phyloP scores from a whole-genome alignment of 2,888 invertebrate species.

The Thymelicus lineola region DNA sequence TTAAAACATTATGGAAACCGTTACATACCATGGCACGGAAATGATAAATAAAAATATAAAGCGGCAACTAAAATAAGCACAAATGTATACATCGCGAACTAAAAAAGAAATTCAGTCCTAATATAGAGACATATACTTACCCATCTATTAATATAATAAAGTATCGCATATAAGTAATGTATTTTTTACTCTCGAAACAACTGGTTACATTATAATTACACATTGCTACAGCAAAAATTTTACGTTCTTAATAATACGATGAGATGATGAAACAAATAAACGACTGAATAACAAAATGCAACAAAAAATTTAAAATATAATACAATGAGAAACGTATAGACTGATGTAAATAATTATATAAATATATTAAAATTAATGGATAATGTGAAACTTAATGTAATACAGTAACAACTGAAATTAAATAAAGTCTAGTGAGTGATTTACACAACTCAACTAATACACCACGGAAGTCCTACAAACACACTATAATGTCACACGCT shows the following conservation, averaged over 20 bases:
- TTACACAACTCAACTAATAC: neutral
- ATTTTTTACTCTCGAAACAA: neutral
- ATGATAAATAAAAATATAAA: constrained; percentile 53
- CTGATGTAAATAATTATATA: constrained; percentile 12
- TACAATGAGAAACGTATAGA: constrained; percentile 29
- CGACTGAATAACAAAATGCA: constrained; percentile 55
- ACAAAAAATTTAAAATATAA: constrained; percentile 48
- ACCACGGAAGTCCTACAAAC: constrained; percentile 4
- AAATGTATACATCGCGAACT: constrained; percentile 60
- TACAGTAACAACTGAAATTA: constrained; percentile 25
- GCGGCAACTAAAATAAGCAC: constrained; percentile 76
- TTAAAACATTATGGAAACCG: neutral
- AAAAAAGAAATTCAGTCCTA: constrained; percentile 46
- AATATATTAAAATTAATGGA: constrained; percentile 33
- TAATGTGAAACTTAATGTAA: constrained; percentile 31
- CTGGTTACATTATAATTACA: constrained; percentile 18
- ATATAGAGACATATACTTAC: constrained; percentile 53
- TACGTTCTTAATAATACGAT: constrained; percentile 22
- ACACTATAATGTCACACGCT: constrained; percentile 7
- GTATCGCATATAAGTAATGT: neutral
- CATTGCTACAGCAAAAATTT: constrained; percentile 62
- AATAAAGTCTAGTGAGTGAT: constrained; percentile 1
- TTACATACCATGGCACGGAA: constrained; percentile 2
- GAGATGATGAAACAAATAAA: constrained; percentile 42
- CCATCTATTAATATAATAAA: constrained; percentile 33